These are phyloP conservation scores for Leptinotarsa rubiginosa DNA, from an alignment of 2,888 invertebrate species.

Conservation along the genomic window DNA sequence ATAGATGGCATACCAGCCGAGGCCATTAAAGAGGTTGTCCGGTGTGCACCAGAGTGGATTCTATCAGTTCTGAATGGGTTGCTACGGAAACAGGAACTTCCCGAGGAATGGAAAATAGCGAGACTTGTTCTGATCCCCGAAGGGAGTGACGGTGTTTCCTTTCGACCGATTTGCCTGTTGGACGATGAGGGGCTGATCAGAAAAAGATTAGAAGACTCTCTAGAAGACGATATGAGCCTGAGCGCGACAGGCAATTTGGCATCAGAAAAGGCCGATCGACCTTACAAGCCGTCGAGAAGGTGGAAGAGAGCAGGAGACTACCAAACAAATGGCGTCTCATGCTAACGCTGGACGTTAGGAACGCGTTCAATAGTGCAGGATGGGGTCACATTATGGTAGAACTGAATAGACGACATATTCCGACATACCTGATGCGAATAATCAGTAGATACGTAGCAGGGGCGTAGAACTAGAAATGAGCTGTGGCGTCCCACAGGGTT, in stretches of 20 bases:
- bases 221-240: not conserved
- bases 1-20: no score
- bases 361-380: not conserved
- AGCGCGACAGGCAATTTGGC: not conserved
- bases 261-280: no score
- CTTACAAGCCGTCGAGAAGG: not conserved
- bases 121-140: no score
- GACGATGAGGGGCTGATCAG: not conserved
- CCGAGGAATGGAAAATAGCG: no score
- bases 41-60: no score
- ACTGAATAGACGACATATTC: not conserved
- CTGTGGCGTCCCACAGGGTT: not conserved
- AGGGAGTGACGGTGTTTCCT: no score
- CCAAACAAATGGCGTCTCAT: not conserved
- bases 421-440: slow-evolving; percentile 7
- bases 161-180: not conserved
- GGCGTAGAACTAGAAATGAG: not conserved
- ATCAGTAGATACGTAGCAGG: slow-evolving; percentile 6
- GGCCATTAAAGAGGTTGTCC: no score
- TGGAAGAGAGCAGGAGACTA: not conserved
- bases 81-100: no score
- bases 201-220: not conserved
- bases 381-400: not conserved
- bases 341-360: not conserved
- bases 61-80: no score